Evolutionary conservation across 2,797 vertebrate genomes (phyloP).

Genomic region (Enteromius paludinosus): DNA sequence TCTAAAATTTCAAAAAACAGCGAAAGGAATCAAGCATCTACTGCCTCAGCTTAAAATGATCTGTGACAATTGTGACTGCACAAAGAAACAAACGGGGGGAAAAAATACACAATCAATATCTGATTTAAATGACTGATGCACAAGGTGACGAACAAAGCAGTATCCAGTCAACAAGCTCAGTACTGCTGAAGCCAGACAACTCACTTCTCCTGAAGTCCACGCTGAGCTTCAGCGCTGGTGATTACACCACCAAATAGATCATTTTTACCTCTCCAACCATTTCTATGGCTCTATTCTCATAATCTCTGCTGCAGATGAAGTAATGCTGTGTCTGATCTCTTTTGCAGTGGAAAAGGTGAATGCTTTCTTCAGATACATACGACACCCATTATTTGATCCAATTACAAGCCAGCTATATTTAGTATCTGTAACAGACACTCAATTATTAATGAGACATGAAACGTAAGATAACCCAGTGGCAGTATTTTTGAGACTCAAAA

Average conservation of each 20-base stretch:
- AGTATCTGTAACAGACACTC: slow-evolving; percentile 49
- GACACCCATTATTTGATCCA: slow-evolving; percentile 43
- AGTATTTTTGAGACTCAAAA: slow-evolving; percentile 44
- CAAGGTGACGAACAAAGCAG: slow-evolving; percentile 21
- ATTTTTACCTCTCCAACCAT: neutral
- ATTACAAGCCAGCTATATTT: slow-evolving; percentile 55
- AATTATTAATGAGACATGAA: slow-evolving; percentile 60
- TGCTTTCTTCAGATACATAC: slow-evolving; percentile 46
- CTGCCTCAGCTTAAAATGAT: slow-evolving; percentile 32
- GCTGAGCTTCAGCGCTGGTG: neutral
- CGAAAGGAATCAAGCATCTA: neutral
- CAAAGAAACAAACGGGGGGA: slow-evolving; percentile 6
- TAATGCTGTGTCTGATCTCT: slow-evolving; percentile 13
- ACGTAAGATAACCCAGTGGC: slow-evolving; percentile 53
- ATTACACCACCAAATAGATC: neutral
- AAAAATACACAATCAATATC: slow-evolving; percentile 24
- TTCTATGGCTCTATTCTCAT: neutral
- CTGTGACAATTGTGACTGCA: neutral
- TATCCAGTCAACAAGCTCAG: slow-evolving; percentile 13
- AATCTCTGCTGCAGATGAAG: slow-evolving; percentile 25
- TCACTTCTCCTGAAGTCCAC: slow-evolving; percentile 1
- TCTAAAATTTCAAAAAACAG: slow-evolving; percentile 6
- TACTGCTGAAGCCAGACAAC: slow-evolving; percentile 9
- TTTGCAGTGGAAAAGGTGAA: slow-evolving; percentile 40
- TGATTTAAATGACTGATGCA: slow-evolving; percentile 34